A percentile compares a stretch with the other conserved stretches of the same genome.
Conservation (phyloP, 2,888 invertebrate genomes). For the Drosophila mimica region DNA sequence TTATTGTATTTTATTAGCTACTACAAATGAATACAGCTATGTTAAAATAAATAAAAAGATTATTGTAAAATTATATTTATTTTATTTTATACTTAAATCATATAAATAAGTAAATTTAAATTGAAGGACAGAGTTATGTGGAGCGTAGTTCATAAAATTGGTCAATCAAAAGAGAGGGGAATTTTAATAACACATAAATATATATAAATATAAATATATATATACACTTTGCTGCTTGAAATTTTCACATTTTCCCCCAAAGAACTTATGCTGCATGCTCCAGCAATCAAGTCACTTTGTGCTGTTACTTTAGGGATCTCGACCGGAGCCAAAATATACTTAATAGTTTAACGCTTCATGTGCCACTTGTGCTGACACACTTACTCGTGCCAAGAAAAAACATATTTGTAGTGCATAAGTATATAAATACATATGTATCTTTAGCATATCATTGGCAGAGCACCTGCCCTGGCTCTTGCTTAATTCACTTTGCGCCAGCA, state of each 20-base stretch:
- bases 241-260: conserved; percentile 3
- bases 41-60: background rate
- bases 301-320: conserved; percentile 19
- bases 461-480: conserved; percentile 46
- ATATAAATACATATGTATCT: conserved; percentile 23
- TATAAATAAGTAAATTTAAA: background rate
- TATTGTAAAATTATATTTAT: background rate
- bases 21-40: background rate
- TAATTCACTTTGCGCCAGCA: conserved; percentile 53
- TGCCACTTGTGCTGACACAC: conserved; percentile 38
- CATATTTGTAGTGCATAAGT: background rate
- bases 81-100: background rate
- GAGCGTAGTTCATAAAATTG: background rate
- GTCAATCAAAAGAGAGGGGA: background rate
- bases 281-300: conserved; percentile 30
- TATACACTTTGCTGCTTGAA: background rate
- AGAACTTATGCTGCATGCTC: conserved; percentile 23
- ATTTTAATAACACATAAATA: background rate
- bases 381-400: conserved; percentile 3
- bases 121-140: background rate
- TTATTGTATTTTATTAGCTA: background rate
- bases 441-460: conserved; percentile 42
- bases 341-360: conserved; percentile 73
- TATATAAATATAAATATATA: background rate
- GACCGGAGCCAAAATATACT: conserved; percentile 50